These are phyloP conservation scores for Sorex fumeus DNA, from an alignment of 2,113 vertebrate species.

Conservation along the genomic window DNA sequence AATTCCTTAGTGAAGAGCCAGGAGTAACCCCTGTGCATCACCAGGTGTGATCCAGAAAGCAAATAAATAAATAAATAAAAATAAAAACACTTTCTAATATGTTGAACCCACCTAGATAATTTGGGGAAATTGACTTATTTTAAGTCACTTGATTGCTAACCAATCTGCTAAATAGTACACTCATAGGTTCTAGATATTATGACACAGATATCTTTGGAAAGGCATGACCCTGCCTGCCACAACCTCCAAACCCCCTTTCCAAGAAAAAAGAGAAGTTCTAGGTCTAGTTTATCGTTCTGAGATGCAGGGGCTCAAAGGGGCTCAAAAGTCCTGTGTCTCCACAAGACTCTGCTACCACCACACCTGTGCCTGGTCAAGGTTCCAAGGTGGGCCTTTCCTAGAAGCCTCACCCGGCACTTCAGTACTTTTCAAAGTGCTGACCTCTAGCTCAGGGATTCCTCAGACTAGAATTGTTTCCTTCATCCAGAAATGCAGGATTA, in stretches of 20 bases:
- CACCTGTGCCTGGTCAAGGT: neutral
- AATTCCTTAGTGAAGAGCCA: no score
- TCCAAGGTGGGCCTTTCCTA: no score
- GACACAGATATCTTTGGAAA: neutral
- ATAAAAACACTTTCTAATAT: neutral
- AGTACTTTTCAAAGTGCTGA: neutral
- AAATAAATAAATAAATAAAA: no score
- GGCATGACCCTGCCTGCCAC: neutral
- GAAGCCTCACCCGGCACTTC: neutral
- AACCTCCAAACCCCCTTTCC: neutral
- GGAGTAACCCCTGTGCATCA: no score
- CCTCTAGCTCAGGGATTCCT: neutral
- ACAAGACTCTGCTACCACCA: neutral
- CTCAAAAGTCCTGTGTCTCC: neutral
- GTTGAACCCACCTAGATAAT: neutral
- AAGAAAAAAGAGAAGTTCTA: neutral
- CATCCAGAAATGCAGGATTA: neutral
- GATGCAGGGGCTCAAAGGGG: neutral
- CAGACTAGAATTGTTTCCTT: neutral
- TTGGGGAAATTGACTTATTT: neutral
- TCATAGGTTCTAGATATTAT: neutral
- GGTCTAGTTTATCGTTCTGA: neutral
- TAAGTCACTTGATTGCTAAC: neutral
- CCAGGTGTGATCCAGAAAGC: no score
- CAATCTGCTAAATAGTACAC: no score